phyloP scores from a whole-genome alignment of 2,797 vertebrate species.

The Eleutherodactylus coqui region DNA sequence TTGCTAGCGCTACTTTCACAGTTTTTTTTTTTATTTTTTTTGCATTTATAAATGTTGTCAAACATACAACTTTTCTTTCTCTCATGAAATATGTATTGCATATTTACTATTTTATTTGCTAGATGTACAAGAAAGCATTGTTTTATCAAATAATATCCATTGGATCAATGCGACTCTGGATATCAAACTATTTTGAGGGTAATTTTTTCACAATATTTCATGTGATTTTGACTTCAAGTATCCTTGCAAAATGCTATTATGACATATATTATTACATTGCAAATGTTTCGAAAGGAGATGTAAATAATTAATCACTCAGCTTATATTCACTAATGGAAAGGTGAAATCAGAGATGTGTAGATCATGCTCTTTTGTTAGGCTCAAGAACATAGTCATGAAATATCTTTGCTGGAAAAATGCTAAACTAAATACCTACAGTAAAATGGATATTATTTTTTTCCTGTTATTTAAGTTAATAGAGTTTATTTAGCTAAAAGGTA shows the following conservation, averaged over 20 bases:
- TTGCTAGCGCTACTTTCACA: too few species aligned
- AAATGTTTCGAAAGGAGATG: conserved; percentile 25
- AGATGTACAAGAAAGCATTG: background rate
- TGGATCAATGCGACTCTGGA: background rate
- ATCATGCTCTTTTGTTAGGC: background rate
- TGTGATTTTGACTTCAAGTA: conserved; percentile 16
- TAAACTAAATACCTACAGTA: background rate
- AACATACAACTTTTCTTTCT: background rate
- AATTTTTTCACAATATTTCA: background rate
- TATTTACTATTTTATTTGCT: background rate
- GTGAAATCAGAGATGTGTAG: conserved; percentile 52
- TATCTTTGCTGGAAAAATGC: conserved; percentile 3
- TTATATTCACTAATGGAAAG: conserved; percentile 60
- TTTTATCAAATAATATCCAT: background rate
- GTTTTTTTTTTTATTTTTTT: too few species aligned
- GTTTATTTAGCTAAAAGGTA: too few species aligned
- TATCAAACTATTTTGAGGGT: background rate
- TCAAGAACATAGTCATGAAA: background rate
- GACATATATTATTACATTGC: conserved; percentile 47
- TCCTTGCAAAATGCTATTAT: conserved; percentile 31
- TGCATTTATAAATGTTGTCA: background rate
- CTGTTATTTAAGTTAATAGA: too few species aligned
- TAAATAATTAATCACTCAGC: conserved; percentile 60
- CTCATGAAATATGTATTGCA: background rate
- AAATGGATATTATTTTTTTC: too few species aligned